phyloP scores from a whole-genome alignment of 1,140 invertebrate species.

The Acromyrmex heyeri region DNA sequence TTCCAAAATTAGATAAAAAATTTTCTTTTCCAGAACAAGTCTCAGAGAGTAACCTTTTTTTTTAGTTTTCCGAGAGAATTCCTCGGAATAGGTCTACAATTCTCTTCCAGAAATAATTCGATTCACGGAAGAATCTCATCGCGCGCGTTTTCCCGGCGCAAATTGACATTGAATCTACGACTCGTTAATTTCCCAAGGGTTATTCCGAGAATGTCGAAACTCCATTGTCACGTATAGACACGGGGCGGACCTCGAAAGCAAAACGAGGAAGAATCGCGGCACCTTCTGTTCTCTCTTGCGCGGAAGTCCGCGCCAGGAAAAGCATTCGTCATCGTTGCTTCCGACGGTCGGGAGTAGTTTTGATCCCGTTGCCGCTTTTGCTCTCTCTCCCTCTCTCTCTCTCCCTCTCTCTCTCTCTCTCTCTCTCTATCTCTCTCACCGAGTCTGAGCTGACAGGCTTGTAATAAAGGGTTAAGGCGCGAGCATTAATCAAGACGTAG shows the following conservation, averaged over 20 bases:
- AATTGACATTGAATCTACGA: conserved; percentile 47
- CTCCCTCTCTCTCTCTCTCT: background rate
- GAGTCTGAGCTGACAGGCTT: conserved; percentile 48
- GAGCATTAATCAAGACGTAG: conserved; percentile 54
- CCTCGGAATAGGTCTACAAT: conserved; percentile 11
- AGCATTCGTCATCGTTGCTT: conserved; percentile 60
- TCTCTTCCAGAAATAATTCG: conserved; percentile 17
- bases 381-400: conserved; percentile 4
- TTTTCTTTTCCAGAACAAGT: background rate
- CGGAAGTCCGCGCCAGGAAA: conserved; percentile 22
- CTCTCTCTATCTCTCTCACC: background rate
- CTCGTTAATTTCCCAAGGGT: conserved; percentile 60
- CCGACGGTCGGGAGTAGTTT: conserved; percentile 53
- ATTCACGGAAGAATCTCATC: conserved; percentile 6
- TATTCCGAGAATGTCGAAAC: conserved; percentile 36
- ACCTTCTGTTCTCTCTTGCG: conserved; percentile 32
- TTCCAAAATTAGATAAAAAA: background rate
- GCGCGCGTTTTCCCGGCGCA: background rate
- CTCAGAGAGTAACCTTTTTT: background rate
- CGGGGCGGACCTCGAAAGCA: conserved; percentile 8
- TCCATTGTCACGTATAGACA: conserved; percentile 10
- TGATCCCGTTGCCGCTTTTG: conserved; percentile 36
- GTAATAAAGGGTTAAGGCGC: conserved; percentile 59
- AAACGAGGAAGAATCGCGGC: conserved; percentile 44
- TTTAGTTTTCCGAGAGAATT: background rate